Conservation (phyloP, 2,797 vertebrate genomes). For the Benthosema pterotum region DNA sequence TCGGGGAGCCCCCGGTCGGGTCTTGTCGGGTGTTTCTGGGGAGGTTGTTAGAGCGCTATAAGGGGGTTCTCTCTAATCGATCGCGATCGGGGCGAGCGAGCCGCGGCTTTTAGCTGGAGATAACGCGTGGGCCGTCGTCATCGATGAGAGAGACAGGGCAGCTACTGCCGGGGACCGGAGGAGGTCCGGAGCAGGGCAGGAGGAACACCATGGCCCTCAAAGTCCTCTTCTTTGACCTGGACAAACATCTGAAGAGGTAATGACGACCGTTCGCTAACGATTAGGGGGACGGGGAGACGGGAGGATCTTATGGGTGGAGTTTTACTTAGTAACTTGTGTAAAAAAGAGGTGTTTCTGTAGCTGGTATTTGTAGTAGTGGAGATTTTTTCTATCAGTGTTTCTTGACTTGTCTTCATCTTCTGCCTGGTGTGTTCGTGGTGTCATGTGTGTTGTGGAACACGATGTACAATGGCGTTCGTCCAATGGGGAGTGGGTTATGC, state of each 20-base stretch:
- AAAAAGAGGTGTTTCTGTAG: no score
- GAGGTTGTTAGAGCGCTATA: background rate
- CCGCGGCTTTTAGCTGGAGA: constrained; percentile 26
- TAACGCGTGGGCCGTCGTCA: background rate
- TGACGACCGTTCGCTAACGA: constrained; percentile 6
- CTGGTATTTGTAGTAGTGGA: background rate
- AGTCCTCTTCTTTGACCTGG: constrained; percentile 78
- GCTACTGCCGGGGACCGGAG: constrained; percentile 49
- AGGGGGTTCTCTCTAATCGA: constrained; percentile 10
- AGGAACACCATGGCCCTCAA: constrained; percentile 64
- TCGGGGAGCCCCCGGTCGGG: background rate
- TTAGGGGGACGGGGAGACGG: constrained; percentile 1
- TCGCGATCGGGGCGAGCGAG: constrained; percentile 18
- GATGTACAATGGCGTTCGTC: no score
- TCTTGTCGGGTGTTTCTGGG: background rate
- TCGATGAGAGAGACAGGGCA: constrained; percentile 72
- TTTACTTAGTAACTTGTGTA: no score
- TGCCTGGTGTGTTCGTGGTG: background rate
- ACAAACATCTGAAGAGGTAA: constrained; percentile 79
- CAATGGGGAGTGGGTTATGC: background rate
- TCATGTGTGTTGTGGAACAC: background rate
- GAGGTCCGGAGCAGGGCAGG: constrained; percentile 50
- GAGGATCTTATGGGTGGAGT: no score
- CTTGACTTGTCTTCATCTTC: constrained; percentile 2
- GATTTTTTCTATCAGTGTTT: background rate